Evolutionary conservation across 2,888 invertebrate genomes (phyloP).

Genomic region (Ypsolopha scabrella): DNA sequence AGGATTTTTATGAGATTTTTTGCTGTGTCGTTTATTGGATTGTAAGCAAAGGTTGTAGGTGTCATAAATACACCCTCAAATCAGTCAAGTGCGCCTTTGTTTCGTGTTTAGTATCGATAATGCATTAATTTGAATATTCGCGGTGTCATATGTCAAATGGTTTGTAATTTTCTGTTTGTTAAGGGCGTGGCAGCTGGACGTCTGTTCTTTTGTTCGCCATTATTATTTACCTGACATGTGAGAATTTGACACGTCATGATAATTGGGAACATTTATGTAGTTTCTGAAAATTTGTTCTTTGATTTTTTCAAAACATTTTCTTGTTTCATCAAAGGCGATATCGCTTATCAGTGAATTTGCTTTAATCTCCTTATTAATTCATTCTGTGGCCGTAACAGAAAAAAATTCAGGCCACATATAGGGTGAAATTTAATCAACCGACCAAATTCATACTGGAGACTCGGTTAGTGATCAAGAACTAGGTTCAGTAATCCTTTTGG

Average conservation of each 20-base stretch:
- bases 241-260: background rate
- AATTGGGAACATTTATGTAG: background rate
- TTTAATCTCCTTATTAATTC: too few relatives aligned
- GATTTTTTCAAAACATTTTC: background rate
- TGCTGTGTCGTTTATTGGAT: slow-evolving; percentile 21
- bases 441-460: too few relatives aligned
- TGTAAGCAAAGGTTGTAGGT: slow-evolving; percentile 25
- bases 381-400: too few relatives aligned
- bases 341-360: too few relatives aligned
- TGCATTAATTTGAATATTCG: slow-evolving; percentile 71
- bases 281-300: too few relatives aligned
- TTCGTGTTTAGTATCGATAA: slow-evolving; percentile 47
- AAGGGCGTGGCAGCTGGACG: slow-evolving; percentile 13
- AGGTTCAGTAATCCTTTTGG: too few relatives aligned
- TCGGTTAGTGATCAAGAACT: too few relatives aligned
- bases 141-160: slow-evolving; percentile 70
- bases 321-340: too few relatives aligned
- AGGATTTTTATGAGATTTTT: slow-evolving; percentile 2
- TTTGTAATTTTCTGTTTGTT: slow-evolving; percentile 62
- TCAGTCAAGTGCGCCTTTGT: slow-evolving; percentile 54
- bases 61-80: slow-evolving; percentile 48
- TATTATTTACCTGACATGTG: slow-evolving; percentile 3
- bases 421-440: too few relatives aligned
- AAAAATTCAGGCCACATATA: too few relatives aligned
- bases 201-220: slow-evolving; percentile 10